These are phyloP conservation scores for Myotis lucifugus DNA, from an alignment of 2,113 vertebrate genomes.

Conservation along the genomic window DNA sequence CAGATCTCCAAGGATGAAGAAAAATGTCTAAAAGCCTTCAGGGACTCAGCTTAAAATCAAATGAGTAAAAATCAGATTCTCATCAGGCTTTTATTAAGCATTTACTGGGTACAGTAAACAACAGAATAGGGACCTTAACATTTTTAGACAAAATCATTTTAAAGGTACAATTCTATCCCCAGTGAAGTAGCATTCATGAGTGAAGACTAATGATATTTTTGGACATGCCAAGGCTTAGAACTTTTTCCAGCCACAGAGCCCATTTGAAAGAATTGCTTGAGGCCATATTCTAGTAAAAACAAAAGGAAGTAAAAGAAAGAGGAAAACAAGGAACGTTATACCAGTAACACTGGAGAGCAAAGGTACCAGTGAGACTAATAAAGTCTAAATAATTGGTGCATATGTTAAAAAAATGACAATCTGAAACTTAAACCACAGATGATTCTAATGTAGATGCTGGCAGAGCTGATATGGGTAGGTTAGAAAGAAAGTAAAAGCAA, in stretches of 20 bases:
- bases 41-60: background rate
- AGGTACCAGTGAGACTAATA: background rate
- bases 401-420: conserved; percentile 1
- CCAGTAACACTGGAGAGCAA: background rate
- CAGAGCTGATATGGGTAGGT: background rate
- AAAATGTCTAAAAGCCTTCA: background rate
- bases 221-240: background rate
- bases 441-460: background rate
- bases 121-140: background rate
- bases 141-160: background rate
- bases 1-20: background rate
- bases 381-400: background rate
- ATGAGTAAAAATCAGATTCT: background rate
- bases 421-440: background rate
- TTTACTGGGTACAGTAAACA: background rate
- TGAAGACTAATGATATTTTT: background rate
- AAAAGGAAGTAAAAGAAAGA: background rate
- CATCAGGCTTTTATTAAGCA: background rate
- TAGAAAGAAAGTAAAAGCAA: background rate
- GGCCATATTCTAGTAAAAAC: background rate
- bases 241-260: background rate
- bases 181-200: background rate
- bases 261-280: conserved; percentile 1
- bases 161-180: background rate
- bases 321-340: background rate